phyloP scores from a whole-genome alignment of 1,140 invertebrate species.

The Panonychus citri region DNA sequence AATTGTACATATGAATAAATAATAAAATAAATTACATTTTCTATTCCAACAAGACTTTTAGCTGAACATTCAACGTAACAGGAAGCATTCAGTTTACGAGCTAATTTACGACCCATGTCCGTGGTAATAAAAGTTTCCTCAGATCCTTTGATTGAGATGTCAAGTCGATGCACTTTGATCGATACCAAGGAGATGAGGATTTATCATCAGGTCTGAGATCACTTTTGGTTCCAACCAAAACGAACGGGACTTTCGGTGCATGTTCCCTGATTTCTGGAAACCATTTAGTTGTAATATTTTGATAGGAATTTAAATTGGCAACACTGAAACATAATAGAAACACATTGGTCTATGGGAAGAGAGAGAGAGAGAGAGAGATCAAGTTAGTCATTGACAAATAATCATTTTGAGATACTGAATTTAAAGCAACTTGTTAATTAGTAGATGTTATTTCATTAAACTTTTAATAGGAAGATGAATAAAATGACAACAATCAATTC shows the following conservation, averaged over 20 bases:
- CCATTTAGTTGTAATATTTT: conserved; percentile 77
- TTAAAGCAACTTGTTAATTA: too few relatives aligned
- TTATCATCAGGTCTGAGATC: conserved; percentile 6
- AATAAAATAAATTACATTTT: too few relatives aligned
- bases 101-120: conserved; percentile 49
- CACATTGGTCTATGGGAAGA: conserved; percentile 51
- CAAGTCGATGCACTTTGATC: too few relatives aligned
- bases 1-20: too few relatives aligned
- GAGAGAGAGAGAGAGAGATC: too few relatives aligned
- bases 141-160: not conserved
- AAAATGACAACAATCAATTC: too few relatives aligned
- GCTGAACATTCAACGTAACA: conserved; percentile 68
- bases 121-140: conserved; percentile 25
- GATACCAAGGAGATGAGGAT: too few relatives aligned
- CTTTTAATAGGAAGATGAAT: too few relatives aligned
- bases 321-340: conserved; percentile 77
- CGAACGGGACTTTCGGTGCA: conserved; percentile 58
- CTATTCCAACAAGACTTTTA: conserved; percentile 42
- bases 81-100: conserved; percentile 46
- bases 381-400: too few relatives aligned
- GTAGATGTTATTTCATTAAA: too few relatives aligned
- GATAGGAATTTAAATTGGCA: conserved; percentile 55
- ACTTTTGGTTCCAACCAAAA: conserved; percentile 55
- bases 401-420: too few relatives aligned
- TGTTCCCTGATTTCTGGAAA: conserved; percentile 58